Conservation (phyloP, 2,113 vertebrate species). For the Scopus umbretta region DNA sequence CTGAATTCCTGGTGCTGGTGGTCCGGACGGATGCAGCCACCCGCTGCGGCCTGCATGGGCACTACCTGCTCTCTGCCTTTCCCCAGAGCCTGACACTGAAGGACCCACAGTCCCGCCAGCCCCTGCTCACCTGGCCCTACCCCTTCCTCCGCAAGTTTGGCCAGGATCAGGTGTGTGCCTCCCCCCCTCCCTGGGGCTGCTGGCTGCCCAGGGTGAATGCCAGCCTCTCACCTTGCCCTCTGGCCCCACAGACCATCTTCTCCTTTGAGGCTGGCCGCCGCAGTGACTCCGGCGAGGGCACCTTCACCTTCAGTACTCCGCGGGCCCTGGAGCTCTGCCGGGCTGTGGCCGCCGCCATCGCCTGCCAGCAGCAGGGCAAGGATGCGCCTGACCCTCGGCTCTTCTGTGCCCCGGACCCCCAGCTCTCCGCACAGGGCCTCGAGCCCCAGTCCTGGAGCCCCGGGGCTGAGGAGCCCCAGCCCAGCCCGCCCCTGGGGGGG, state of each 20-base stretch:
- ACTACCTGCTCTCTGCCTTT: conserved; percentile 74
- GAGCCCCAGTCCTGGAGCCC: neutral
- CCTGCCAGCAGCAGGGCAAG: conserved; percentile 30
- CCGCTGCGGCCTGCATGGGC: conserved; percentile 77
- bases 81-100: conserved; percentile 71
- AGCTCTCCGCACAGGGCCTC: neutral
- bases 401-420: neutral
- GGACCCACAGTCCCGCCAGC: conserved; percentile 31
- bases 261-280: conserved; percentile 84
- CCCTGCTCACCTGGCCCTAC: conserved; percentile 83
- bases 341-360: conserved; percentile 67
- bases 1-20: conserved; percentile 75
- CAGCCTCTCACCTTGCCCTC: neutral
- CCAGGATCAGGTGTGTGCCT: conserved; percentile 76
- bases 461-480: neutral
- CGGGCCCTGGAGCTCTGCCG: conserved; percentile 71
- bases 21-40: conserved; percentile 73
- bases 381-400: neutral
- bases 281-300: conserved; percentile 82
- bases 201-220: neutral
- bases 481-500: neutral
- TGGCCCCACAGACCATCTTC: conserved; percentile 59
- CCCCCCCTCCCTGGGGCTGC: neutral
- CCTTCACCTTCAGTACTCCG: conserved; percentile 81
- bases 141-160: conserved; percentile 82